A percentile compares a stretch with the other conserved stretches of the same genome.
Conservation (phyloP, 2,888 invertebrate species). For the Agrotis segetum region DNA sequence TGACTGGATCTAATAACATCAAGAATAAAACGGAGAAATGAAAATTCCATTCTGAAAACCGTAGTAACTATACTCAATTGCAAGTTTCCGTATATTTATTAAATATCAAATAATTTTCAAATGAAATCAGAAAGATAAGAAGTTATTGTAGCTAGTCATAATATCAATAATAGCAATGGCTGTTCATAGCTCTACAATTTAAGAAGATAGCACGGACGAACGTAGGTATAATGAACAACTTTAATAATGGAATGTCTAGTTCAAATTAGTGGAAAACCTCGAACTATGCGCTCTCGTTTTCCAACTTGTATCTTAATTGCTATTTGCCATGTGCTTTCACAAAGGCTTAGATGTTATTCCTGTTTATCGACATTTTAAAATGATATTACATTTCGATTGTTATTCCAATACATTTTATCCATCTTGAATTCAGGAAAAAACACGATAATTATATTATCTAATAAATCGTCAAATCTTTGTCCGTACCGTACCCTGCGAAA, state of each 20-base stretch:
- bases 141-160: not conserved
- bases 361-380: no score
- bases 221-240: not conserved
- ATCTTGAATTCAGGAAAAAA: no score
- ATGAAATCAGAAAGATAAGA: not conserved
- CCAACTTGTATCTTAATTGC: not conserved
- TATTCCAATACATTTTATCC: no score
- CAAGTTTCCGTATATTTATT: not conserved
- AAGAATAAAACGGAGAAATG: constrained; percentile 21
- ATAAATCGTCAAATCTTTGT: no score
- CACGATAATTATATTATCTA: no score
- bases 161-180: not conserved
- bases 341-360: no score
- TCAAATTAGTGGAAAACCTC: not conserved
- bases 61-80: not conserved
- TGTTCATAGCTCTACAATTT: not conserved
- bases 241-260: not conserved
- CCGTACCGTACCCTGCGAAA: no score
- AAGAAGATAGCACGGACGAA: not conserved
- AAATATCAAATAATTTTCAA: not conserved
- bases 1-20: constrained; percentile 36
- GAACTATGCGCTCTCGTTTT: not conserved
- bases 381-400: no score
- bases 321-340: not conserved
- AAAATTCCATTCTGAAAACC: constrained; percentile 32